Evolutionary conservation across 2,888 invertebrate genomes (phyloP).

Genomic region (Dynastes maya): DNA sequence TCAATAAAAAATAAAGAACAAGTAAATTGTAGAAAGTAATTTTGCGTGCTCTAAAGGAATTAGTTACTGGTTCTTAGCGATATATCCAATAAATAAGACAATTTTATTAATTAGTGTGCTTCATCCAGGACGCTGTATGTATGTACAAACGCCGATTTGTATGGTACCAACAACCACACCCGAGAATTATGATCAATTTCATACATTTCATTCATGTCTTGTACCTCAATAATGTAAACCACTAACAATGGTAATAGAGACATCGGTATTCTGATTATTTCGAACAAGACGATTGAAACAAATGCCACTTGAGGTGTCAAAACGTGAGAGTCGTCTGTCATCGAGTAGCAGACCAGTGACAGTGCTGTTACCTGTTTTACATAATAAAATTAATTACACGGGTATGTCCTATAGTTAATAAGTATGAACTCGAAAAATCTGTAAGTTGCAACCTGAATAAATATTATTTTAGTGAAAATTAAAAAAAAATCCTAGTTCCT

Average conservation of each 20-base stretch:
- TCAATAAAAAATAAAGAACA: too few species aligned
- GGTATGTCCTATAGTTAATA: not conserved
- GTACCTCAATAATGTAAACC: constrained; percentile 85
- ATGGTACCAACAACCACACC: constrained; percentile 6
- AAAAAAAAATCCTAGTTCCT: too few species aligned
- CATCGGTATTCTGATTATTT: constrained; percentile 89
- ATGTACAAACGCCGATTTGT: constrained; percentile 10
- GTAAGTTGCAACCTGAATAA: not conserved
- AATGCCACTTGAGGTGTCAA: constrained; percentile 88
- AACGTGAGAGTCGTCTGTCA: constrained; percentile 78
- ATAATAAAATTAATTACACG: constrained; percentile 37
- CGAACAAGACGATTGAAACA: constrained; percentile 90
- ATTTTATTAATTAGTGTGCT: constrained; percentile 1
- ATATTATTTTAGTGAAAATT: too few species aligned
- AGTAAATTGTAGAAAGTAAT: too few species aligned
- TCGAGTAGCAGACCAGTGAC: constrained; percentile 88
- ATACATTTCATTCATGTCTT: constrained; percentile 7
- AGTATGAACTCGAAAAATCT: not conserved
- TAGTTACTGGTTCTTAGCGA: too few species aligned
- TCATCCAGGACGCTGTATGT: not conserved
- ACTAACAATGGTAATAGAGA: constrained; percentile 85
- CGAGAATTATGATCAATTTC: not conserved
- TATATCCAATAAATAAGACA: constrained; percentile 8
- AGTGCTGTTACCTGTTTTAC: constrained; percentile 82
- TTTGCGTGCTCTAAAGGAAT: too few species aligned